Conservation (phyloP, 2,113 vertebrate genomes). For the Hypomesus transpacificus region DNA sequence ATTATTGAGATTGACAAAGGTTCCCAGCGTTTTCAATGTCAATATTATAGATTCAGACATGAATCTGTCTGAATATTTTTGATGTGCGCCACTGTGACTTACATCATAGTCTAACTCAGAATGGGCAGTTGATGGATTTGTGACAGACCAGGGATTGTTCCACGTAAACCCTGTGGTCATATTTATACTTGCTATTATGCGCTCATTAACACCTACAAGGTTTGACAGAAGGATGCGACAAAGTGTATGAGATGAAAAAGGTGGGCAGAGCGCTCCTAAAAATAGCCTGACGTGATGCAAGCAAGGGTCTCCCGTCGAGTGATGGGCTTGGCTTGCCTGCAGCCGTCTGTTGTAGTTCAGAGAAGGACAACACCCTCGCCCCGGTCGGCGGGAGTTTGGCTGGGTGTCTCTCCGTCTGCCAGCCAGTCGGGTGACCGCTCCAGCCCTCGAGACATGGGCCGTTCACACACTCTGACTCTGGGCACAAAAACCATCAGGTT, state of each 20-base stretch:
- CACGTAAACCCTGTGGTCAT: neutral
- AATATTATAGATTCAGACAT: conserved; percentile 21
- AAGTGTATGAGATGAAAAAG: conserved; percentile 23
- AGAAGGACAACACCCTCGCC: conserved; percentile 54
- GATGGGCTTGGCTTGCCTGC: conserved; percentile 55
- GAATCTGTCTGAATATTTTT: conserved; percentile 15
- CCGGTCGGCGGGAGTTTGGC: conserved; percentile 55
- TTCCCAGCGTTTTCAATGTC: conserved; percentile 59
- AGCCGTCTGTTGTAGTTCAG: conserved; percentile 65
- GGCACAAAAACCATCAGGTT: conserved; percentile 8
- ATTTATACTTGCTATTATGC: conserved; percentile 27
- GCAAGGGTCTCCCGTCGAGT: conserved; percentile 66
- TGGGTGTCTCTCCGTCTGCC: conserved; percentile 21
- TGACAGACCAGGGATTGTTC: too few species aligned
- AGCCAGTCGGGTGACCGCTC: conserved; percentile 23
- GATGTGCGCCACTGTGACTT: neutral
- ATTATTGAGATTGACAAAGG: conserved; percentile 59
- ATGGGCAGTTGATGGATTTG: neutral
- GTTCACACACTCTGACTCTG: too few species aligned
- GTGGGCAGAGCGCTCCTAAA: conserved; percentile 65
- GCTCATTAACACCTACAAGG: conserved; percentile 17
- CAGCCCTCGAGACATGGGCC: conserved; percentile 19
- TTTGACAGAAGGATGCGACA: conserved; percentile 6
- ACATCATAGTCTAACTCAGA: neutral
- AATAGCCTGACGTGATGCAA: conserved; percentile 71